phyloP scores from a whole-genome alignment of 2,888 invertebrate species.

The Arrhopalites spinosus region DNA sequence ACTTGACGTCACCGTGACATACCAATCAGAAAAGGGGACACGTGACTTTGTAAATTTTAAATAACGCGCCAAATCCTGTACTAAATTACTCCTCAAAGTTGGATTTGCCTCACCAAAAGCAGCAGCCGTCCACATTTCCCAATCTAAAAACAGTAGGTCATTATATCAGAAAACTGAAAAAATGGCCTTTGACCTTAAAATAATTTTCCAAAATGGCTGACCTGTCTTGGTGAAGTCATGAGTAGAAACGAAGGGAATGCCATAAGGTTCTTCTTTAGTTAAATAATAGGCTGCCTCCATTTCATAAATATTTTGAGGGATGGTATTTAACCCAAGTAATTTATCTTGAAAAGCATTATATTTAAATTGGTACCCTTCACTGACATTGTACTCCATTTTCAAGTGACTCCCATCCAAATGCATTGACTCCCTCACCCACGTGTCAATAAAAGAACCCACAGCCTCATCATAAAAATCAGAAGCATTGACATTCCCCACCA shows the following conservation, averaged over 20 bases:
- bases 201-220: constrained; percentile 23
- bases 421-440: constrained; percentile 47
- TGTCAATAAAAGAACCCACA: constrained; percentile 32
- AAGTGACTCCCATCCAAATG: constrained; percentile 43
- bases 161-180: background rate
- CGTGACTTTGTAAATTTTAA: constrained; percentile 38
- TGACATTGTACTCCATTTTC: constrained; percentile 53
- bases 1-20: constrained; percentile 45
- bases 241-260: constrained; percentile 47
- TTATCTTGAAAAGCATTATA: constrained; percentile 54
- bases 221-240: constrained; percentile 54
- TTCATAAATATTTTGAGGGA: constrained; percentile 45
- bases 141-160: constrained; percentile 39
- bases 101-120: constrained; percentile 48
- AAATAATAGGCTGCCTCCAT: constrained; percentile 49
- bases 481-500: constrained; percentile 36
- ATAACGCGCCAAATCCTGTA: constrained; percentile 37
- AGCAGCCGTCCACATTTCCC: constrained; percentile 54
- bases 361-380: constrained; percentile 53
- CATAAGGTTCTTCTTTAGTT: constrained; percentile 47
- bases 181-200: background rate
- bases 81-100: constrained; percentile 24
- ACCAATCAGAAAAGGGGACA: constrained; percentile 51
- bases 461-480: constrained; percentile 41
- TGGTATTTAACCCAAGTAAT: constrained; percentile 40